phyloP scores from a whole-genome alignment of 2,888 invertebrate genomes.

The Catocala sponsa region DNA sequence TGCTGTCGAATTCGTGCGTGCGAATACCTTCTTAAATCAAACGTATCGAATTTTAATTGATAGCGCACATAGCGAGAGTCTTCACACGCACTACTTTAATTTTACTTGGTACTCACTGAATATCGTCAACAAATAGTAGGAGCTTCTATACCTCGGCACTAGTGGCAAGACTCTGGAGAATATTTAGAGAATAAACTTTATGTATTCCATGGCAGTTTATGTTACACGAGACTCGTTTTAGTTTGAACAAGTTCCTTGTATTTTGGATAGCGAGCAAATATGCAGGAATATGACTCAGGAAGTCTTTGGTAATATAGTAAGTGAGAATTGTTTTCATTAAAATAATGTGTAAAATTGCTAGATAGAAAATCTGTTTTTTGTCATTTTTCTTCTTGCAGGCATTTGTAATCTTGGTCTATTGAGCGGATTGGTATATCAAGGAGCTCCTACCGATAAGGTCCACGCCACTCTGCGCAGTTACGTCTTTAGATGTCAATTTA shows the following conservation, averaged over 20 bases:
- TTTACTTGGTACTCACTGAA: background rate
- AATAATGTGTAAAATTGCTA: background rate
- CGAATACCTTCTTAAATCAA: too few species aligned
- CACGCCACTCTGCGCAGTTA: too few species aligned
- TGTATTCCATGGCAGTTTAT: slow-evolving; percentile 77
- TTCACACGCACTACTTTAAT: too few species aligned
- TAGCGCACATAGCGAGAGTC: too few species aligned
- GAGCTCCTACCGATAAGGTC: too few species aligned
- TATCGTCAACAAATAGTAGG: slow-evolving; percentile 56
- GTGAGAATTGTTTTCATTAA: background rate
- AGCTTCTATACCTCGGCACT: slow-evolving; percentile 55
- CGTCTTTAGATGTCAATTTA: too few species aligned
- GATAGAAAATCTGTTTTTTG: too few species aligned
- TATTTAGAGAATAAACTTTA: slow-evolving; percentile 86
- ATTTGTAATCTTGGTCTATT: too few species aligned
- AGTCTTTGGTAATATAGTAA: slow-evolving; percentile 24
- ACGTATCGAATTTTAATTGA: too few species aligned
- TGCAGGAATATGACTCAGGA: slow-evolving; percentile 43
- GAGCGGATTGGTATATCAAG: too few species aligned
- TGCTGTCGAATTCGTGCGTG: too few species aligned
- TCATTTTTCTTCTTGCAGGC: too few species aligned
- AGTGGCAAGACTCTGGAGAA: slow-evolving; percentile 73
- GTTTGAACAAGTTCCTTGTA: slow-evolving; percentile 68
- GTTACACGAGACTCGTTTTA: slow-evolving; percentile 71
- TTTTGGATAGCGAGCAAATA: slow-evolving; percentile 57